Evolutionary conservation across 1,140 invertebrate species (phyloP), one percentile per base, ranked within the genome.

Genomic region (Brachionus plicatilis): DNA sequence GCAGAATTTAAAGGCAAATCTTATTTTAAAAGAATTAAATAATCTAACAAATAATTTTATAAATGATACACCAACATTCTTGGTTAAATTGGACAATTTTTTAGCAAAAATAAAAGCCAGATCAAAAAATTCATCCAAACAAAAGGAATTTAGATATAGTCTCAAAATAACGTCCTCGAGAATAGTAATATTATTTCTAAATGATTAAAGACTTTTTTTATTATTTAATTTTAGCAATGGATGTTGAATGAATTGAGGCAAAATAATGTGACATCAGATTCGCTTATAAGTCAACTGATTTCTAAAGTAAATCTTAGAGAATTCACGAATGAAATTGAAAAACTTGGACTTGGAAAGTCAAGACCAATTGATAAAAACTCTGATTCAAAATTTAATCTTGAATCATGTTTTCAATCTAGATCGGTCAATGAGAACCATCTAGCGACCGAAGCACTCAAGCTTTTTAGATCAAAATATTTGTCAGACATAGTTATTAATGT

Each of bases 41-140:
- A 82, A 82, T 68, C 41, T 82, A 37, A 65, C 65, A 17, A 29
- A 82, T 27, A 82, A 82, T 47, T 27, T 82, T 45, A 27, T 82
- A 3, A 27, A 60, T 24, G 79, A 82, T 65, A 56, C 60, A 43
- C 79, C 79, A 20, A 43, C 27, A n/a, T 33, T 65, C 2, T 9
- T 82, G 37, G n/a, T 24, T 0, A 82, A 60, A 47, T 20, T 82
- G 7, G 53, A 82, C 14, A 27, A 14, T 9, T 29, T 33, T 20
- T 20, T 27, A 1, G 20, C 17, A 27, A 65, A 82, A 27, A 43
- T 27, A 20, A 82, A 82, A 27, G 20, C 20, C 0, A 45, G 65
- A 33, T 65, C 37, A 27, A 68, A 65, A 9, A 60, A 65, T 29
- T 47, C 60, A 14, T 60, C 60, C 24, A 82, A 82, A 20, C 33